A percentile compares a stretch with the other conserved stretches of the same genome.
These are phyloP conservation scores for Chrysotoxum bicinctum DNA, from an alignment of 2,888 invertebrate genomes.

Conservation along the genomic window DNA sequence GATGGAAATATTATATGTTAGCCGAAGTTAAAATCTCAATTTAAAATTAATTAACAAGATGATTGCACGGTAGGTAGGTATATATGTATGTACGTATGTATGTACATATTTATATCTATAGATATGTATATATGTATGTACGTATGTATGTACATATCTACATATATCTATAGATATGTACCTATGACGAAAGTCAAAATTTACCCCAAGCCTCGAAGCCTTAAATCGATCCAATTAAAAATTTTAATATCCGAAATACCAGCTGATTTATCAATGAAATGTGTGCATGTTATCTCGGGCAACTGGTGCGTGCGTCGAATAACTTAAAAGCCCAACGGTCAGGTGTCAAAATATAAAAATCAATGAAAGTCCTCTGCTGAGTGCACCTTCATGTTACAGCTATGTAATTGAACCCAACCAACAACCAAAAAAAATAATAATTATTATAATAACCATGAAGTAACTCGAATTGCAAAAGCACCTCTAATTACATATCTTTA, in stretches of 20 bases:
- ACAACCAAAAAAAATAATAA: neutral
- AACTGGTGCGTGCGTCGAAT: conserved; percentile 31
- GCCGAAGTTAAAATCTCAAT: too few relatives aligned
- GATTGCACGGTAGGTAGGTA: too few relatives aligned
- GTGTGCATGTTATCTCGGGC: neutral
- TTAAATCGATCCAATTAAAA: conserved; percentile 4
- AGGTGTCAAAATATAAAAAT: conserved; percentile 63
- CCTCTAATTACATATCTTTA: conserved; percentile 46
- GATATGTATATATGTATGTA: too few relatives aligned
- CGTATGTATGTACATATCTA: too few relatives aligned
- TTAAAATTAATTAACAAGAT: too few relatives aligned
- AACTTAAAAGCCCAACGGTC: conserved; percentile 54
- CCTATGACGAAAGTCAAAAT: too few relatives aligned
- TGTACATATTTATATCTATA: too few relatives aligned
- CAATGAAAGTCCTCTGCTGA: conserved; percentile 9
- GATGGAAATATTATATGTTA: too few relatives aligned
- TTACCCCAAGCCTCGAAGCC: neutral
- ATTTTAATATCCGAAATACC: neutral
- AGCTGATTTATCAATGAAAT: conserved; percentile 10
- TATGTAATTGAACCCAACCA: conserved; percentile 43
- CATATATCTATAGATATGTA: too few relatives aligned
- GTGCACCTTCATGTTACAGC: neutral
- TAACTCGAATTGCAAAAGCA: conserved; percentile 22
- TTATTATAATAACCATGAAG: conserved; percentile 29
- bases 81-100: too few relatives aligned